These are phyloP conservation scores for Escarpia spicata DNA, from an alignment of 2,888 invertebrate genomes.

Conservation along the genomic window DNA sequence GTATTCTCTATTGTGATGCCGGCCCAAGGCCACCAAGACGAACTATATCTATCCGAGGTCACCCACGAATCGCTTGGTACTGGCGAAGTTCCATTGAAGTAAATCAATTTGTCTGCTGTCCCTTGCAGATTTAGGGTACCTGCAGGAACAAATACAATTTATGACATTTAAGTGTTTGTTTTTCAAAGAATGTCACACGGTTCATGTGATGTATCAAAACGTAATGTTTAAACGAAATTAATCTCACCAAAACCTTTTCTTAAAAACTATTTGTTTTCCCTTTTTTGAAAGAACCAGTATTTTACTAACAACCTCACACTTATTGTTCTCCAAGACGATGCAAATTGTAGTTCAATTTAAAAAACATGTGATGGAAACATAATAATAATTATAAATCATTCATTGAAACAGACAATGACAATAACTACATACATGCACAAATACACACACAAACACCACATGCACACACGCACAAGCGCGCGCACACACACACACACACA, in stretches of 20 bases:
- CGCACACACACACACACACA: neutral
- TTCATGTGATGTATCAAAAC: neutral
- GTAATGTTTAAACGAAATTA: neutral
- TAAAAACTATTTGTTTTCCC: too few relatives aligned
- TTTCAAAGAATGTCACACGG: neutral
- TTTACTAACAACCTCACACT: too few relatives aligned
- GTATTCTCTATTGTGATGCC: neutral
- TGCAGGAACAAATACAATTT: neutral
- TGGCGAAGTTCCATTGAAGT: neutral
- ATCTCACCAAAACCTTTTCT: too few relatives aligned
- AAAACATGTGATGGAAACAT: too few relatives aligned
- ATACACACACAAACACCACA: neutral
- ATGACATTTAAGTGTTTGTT: neutral
- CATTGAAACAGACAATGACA: too few relatives aligned
- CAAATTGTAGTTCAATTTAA: too few relatives aligned
- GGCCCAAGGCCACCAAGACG: neutral
- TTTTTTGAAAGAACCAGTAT: too few relatives aligned
- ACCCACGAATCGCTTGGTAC: conserved; percentile 13
- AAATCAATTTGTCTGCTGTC: neutral
- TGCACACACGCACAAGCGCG: neutral
- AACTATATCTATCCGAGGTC: too few relatives aligned
- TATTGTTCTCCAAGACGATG: too few relatives aligned
- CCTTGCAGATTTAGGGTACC: neutral
- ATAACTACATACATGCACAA: neutral
- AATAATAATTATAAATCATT: too few relatives aligned